Base-by-base conservation (phyloP, 2,888 invertebrate genomes). In the Sarcophaga caerulescens region DNA sequence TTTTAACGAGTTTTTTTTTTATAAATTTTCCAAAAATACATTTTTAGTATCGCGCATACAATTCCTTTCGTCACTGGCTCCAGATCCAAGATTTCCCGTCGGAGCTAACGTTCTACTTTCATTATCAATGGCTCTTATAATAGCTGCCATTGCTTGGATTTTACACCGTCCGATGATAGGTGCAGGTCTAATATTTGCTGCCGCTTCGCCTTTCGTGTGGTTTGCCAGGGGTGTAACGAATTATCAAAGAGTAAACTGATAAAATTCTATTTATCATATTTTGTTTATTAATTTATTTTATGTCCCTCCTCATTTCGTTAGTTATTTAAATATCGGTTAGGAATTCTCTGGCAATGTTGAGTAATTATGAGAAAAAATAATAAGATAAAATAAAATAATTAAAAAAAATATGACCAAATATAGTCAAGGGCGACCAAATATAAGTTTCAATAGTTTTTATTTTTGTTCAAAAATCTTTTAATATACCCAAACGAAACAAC, bases 111-210 rank as follows among this genome's bases (percentile, higher is more conserved):
- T 94, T 11, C 89, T 93, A 21, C 91, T 94, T 52, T 94, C 94
- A 1, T 90, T 94, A 45, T 94, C 94, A 0, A 87, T 94, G 62
- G 93, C 94, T 11, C 88, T 94, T 57, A 90, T 94, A 44, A 93
- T 94, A 21, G 94, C 94, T 12, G 93, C 94, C 3, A 90, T 94
- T 19, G 94, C 94, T 12, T 95, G 95, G 95, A 92, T 94, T 21
- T 87, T 94, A 57, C 94, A 94, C 89, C 92, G 94, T 74, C 94
- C 94, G 11, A 93, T 94, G 93, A 91, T 95, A 60, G 94, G 94
- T 3, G 93, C 93, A 81, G 94, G 94, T 11, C 90, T 94, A 35
- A 89, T 94, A 52, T 93, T 94, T 88, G 94, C 94, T 3, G 94
- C 94, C 1, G 91, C 93, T 62, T 94, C 94, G 57, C 94, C 94